Base-by-base conservation (phyloP, 2,113 vertebrate species). In the Dasypus novemcinctus region DNA sequence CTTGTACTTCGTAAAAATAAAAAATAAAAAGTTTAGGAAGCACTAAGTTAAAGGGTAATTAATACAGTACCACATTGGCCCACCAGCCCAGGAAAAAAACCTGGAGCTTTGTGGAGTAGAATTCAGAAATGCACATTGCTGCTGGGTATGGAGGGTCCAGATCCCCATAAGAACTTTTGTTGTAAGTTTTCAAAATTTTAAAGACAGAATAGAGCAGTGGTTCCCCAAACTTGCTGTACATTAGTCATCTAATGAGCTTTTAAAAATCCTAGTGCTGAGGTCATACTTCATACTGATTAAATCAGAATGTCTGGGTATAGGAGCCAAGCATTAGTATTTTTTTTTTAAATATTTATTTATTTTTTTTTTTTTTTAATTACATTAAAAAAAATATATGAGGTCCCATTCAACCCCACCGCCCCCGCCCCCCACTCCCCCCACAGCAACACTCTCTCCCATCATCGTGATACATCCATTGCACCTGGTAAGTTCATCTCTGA, bases 151-250 rank as follows among this genome's bases (percentile, higher is more conserved):
- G 68, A 71, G 15, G 38, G 33, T 41, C 13, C 20, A 71, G 59
- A 59, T 27, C 36, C 15, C 43, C 31, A 17, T 49, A 52, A 78
- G 31, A 83, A 66, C 84, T 80, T 79, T 49, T 8, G 20, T 74
- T 68, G 76, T 31, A 75, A 57, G 57, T 92, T 91, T 94, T 82
- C 23, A 63, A 25, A 90, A 80, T 95, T 43, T 90, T 27, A 89
- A 92, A 92, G 94, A 92, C 27, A 38, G 46, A 68, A 38, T 79
- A 71, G 43, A 96, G 43, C 17, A 11, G 9, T 63, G 11, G 18
- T 88, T 95, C 71, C 43, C 71, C 84, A 84, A 83, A 61, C 74
- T 87, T 10, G 27, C 41, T 91, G 46, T 36, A 36, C 23, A 21
- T 88, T 52, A 52, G 78, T 93, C 23, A 72, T 63, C 29, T 66